A percentile compares a stretch with the other conserved stretches of the same genome.
Conservation (phyloP, 1,140 invertebrate genomes). For the Eumaeus atala region DNA sequence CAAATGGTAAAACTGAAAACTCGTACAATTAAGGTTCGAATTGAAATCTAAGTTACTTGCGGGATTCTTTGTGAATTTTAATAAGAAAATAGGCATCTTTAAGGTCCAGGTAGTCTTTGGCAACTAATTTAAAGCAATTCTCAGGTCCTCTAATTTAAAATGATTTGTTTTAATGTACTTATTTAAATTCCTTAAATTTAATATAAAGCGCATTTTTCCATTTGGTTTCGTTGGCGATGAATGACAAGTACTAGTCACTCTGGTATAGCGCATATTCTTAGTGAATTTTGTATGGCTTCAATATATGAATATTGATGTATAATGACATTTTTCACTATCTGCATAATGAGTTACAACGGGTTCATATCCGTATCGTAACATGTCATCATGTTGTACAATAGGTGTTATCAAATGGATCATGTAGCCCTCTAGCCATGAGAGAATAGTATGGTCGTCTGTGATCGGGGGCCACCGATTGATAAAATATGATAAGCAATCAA, state of each 20-base stretch:
- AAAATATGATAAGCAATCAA: slow-evolving; percentile 14
- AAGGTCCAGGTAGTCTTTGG: too few species aligned
- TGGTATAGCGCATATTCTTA: slow-evolving; percentile 19
- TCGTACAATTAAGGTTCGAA: too few species aligned
- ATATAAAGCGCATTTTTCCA: slow-evolving; percentile 19
- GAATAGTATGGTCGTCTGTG: slow-evolving; percentile 15
- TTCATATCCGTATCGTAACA: too few species aligned
- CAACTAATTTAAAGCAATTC: too few species aligned
- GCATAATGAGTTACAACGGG: background rate
- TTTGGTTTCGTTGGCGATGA: slow-evolving; percentile 25
- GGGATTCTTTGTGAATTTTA: too few species aligned
- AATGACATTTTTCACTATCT: background rate
- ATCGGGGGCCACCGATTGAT: slow-evolving; percentile 10
- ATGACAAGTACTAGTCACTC: slow-evolving; percentile 24
- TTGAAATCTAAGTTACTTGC: too few species aligned
- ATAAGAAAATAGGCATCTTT: too few species aligned
- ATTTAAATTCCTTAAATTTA: slow-evolving; percentile 19
- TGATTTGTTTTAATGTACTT: slow-evolving; percentile 16
- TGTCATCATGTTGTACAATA: background rate
- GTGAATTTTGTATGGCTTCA: slow-evolving; percentile 14
- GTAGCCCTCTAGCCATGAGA: slow-evolving; percentile 21
- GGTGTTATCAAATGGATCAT: slow-evolving; percentile 11
- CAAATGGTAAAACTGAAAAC: background rate
- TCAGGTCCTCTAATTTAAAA: too few species aligned
- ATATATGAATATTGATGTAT: too few species aligned